Base-by-base conservation (phyloP, 2,113 vertebrate genomes). In the Arenaria interpres region DNA sequence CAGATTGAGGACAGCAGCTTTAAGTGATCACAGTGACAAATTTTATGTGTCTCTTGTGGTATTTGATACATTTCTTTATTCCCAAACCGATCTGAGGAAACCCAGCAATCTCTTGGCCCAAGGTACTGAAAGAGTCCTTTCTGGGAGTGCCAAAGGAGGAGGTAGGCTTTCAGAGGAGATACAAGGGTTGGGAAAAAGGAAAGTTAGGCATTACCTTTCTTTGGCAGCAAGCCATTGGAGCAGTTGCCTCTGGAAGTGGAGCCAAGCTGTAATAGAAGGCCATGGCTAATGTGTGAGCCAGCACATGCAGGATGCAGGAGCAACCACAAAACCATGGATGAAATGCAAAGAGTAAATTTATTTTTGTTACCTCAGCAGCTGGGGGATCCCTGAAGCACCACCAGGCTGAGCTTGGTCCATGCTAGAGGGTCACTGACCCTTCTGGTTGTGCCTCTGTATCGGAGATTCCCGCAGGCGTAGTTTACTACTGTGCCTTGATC, bases 101-200 rank as follows among this genome's bases (percentile, higher is more conserved):
- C 18, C 5, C 33, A 66, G 18, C 6, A 46, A 4, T 35, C 45
- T 6, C 53, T 46, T 62, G 59, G 9, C 39, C 12, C 33, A 20
- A 21, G 33, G 4, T 73, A 24, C 28, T 77, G 76, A 48, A 79
- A 20, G 28, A 5, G 0, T 5, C 18, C 41, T 73, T 87, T 63
- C 21, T 35, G 50, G 16, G 81, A 48, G 27, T 53, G 33, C 28
- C 7, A 24, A 28, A 64, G 74, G 12, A 46, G 8, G 16, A 10
- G 3, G 1, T 30, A 12, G n/a, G 28, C 39, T 78, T 74, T 81
- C 35, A 32, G 69, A 35, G 32, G 51, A 67, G 59, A 23, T 3
- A 1, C 0, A 2, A 43, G 14, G 4, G 7, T 78, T 9, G 11
- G 33, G 6, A 4, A 13, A 14, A 43, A 78, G 46, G 14, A 6